Percentiles rank a stretch among this genome's conserved stretches.
Evolutionary conservation across 2,797 vertebrate genomes (phyloP).

Genomic region (Octomys mimax): DNA sequence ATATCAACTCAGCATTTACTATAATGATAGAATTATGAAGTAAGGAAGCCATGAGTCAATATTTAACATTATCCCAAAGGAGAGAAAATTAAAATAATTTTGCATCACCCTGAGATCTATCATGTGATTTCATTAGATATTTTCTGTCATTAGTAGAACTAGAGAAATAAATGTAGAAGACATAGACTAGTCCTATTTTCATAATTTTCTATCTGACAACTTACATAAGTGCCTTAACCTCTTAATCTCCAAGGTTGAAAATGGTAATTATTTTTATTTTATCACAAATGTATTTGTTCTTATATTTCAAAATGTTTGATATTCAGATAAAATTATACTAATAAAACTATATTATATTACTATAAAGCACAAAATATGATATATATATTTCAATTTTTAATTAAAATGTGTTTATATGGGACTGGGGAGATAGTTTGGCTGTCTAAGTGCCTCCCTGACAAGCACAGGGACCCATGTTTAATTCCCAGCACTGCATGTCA

Average conservation of each 20-base stretch:
- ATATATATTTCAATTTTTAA: neutral
- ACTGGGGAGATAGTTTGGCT: no score
- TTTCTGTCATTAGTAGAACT: neutral
- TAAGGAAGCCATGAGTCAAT: neutral
- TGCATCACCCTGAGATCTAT: neutral
- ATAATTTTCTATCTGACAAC: neutral
- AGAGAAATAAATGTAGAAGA: neutral
- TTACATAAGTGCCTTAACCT: neutral
- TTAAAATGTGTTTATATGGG: neutral
- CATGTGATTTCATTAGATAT: neutral
- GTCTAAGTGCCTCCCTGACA: no score
- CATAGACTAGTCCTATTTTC: neutral
- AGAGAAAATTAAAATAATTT: neutral
- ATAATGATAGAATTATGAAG: neutral
- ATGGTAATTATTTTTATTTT: neutral
- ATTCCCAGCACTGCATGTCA: no score
- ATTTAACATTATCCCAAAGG: neutral
- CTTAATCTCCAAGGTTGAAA: neutral
- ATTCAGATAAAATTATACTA: no score
- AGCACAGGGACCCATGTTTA: no score
- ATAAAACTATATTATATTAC: neutral
- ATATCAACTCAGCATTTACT: neutral
- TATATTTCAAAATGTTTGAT: no score
- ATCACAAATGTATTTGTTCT: no score
- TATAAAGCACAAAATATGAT: neutral